phyloP scores from a whole-genome alignment of 2,888 invertebrate species.

The Spilarctia lutea region DNA sequence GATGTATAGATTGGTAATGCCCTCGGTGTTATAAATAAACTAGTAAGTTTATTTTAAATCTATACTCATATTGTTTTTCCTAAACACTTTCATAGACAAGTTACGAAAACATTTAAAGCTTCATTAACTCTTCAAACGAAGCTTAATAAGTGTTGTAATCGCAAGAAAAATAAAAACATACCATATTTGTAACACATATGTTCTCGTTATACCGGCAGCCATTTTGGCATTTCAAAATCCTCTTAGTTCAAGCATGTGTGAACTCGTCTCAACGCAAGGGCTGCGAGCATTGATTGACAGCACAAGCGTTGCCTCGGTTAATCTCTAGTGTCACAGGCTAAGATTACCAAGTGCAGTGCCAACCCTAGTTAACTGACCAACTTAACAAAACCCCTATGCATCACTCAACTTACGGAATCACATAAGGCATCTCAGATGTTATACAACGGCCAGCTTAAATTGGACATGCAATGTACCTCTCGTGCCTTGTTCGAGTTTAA shows the following conservation, averaged over 20 bases:
- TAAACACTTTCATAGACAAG: not conserved
- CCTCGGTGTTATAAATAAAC: not conserved
- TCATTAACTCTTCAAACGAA: conserved; percentile 5
- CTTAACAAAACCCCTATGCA: conserved; percentile 21
- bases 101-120: conserved; percentile 6
- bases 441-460: conserved; percentile 23
- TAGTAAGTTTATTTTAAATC: not conserved
- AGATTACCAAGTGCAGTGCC: conserved; percentile 50
- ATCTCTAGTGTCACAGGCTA: conserved; percentile 69
- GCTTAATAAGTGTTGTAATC: not conserved
- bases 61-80: not conserved
- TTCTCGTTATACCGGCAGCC: conserved; percentile 34
- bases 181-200: conserved; percentile 22
- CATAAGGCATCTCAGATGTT: conserved; percentile 8
- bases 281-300: conserved; percentile 69
- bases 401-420: not conserved
- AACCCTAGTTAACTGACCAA: conserved; percentile 51
- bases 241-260: conserved; percentile 56
- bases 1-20: not conserved
- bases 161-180: conserved; percentile 15
- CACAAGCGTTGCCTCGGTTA: conserved; percentile 63
- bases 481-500: conserved; percentile 51
- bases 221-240: conserved; percentile 56
- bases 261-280: conserved; percentile 56
- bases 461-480: conserved; percentile 27